phyloP scores from a whole-genome alignment of 2,113 vertebrate species.

The Ellobius talpinus region DNA sequence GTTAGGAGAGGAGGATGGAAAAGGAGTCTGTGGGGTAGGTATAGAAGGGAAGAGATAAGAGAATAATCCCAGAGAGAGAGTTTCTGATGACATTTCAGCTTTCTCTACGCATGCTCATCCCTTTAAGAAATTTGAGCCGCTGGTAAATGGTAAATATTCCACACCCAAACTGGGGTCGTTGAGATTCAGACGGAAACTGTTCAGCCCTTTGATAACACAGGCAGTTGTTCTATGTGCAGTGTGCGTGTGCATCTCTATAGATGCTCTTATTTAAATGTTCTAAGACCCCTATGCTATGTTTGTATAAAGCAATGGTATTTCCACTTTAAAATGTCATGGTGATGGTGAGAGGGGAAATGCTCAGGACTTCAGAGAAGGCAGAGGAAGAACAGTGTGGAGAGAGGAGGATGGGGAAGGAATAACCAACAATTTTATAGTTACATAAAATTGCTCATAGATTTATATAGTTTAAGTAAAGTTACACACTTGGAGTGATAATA shows the following conservation, averaged over 20 bases:
- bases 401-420: background rate
- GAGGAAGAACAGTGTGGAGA: too few species aligned
- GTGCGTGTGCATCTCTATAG: background rate
- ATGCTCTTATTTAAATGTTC: background rate
- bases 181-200: background rate
- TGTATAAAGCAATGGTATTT: background rate
- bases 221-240: background rate
- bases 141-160: background rate
- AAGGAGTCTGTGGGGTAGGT: too few species aligned
- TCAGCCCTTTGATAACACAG: background rate
- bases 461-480: background rate
- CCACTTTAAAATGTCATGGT: background rate
- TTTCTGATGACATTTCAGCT: background rate
- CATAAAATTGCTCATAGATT: background rate
- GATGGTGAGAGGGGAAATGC: background rate
- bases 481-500: background rate
- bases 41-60: background rate
- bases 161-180: background rate
- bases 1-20: background rate
- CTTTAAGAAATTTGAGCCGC: background rate
- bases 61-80: background rate
- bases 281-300: background rate
- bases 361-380: background rate
- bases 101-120: background rate
- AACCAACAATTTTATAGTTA: background rate